Percentiles rank a stretch among this genome's conserved stretches.
phyloP scores from a whole-genome alignment of 2,113 vertebrate genomes.

The Gallinago media region DNA sequence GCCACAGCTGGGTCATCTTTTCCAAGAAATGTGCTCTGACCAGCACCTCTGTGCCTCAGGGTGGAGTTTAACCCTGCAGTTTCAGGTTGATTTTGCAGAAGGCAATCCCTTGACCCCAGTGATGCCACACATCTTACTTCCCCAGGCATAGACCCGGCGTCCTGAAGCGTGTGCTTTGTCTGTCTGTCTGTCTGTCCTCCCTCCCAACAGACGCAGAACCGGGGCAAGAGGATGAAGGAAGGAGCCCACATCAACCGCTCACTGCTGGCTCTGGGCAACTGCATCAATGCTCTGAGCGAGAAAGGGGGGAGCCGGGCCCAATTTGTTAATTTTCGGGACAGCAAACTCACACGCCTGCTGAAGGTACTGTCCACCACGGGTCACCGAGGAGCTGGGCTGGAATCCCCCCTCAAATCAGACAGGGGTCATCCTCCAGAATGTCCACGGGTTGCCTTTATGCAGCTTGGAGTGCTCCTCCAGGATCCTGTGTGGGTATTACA shows the following conservation, averaged over 20 bases:
- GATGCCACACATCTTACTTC: neutral
- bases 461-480: neutral
- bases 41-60: neutral
- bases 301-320: slow-evolving; percentile 21
- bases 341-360: slow-evolving; percentile 69
- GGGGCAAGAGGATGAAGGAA: slow-evolving; percentile 60
- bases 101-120: neutral
- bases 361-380: slow-evolving; percentile 40
- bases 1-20: neutral
- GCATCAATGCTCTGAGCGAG: slow-evolving; percentile 65
- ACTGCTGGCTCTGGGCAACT: slow-evolving; percentile 68
- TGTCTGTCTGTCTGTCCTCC: neutral
- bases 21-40: neutral
- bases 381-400: neutral
- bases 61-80: neutral
- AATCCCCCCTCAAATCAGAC: neutral
- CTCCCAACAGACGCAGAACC: neutral
- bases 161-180: neutral
- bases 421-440: neutral
- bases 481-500: neutral
- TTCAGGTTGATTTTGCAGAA: neutral
- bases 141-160: accelerated
- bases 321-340: slow-evolving; percentile 65
- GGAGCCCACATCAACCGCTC: slow-evolving; percentile 70
- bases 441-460: neutral